Conservation (phyloP, 2,888 invertebrate genomes). For the Drosophila rellima region DNA sequence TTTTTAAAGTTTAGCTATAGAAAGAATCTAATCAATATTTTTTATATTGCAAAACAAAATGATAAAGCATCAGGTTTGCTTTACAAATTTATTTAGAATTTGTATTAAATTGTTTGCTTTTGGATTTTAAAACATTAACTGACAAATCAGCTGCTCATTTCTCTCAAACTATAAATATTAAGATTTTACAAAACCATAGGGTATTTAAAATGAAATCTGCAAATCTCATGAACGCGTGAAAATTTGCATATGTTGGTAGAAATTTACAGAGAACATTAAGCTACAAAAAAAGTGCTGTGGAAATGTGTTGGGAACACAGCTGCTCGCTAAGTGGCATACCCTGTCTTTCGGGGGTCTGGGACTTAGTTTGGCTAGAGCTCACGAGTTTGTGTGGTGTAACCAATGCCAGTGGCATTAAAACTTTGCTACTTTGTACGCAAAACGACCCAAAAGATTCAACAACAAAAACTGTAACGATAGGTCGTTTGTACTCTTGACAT, state of each 20-base stretch:
- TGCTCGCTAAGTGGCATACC: constrained; percentile 61
- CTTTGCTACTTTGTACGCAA: constrained; percentile 49
- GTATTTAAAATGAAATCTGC: constrained; percentile 35
- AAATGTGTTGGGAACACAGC: constrained; percentile 42
- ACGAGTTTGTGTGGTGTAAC: constrained; percentile 50
- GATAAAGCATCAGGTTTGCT: neutral
- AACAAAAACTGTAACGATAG: constrained; percentile 10
- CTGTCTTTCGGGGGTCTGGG: constrained; percentile 1
- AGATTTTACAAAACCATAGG: constrained; percentile 19
- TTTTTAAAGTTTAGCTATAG: neutral
- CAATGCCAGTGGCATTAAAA: constrained; percentile 65
- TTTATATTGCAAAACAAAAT: neutral
- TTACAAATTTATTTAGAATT: neutral
- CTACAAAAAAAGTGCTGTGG: constrained; percentile 19
- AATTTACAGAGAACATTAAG: constrained; percentile 54
- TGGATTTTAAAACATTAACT: constrained; percentile 1
- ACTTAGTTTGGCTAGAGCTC: constrained; percentile 19
- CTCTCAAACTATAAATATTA: constrained; percentile 18
- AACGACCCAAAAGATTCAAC: constrained; percentile 15
- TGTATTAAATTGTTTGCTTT: constrained; percentile 7
- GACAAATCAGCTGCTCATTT: constrained; percentile 22
- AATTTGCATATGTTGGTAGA: constrained; percentile 75
- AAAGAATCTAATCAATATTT: neutral
- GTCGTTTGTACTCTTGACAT: constrained; percentile 30
- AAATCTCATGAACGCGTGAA: constrained; percentile 62